Base-by-base conservation (phyloP, 35 echinoderm and acorn worm genomes). In the Lytechinus variegatus region DNA sequence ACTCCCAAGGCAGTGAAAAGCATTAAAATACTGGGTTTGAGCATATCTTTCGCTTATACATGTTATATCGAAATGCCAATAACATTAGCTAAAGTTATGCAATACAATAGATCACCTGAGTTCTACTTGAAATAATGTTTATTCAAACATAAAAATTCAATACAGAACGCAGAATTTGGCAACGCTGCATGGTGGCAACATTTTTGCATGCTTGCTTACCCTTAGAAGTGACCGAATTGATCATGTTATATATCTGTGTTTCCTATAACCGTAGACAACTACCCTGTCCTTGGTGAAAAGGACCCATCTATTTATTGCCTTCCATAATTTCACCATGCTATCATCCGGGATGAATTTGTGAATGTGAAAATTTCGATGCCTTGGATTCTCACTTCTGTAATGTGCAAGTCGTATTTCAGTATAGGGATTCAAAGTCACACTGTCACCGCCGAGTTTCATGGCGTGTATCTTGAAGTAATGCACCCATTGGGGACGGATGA, bases 391-490 rank as follows among this genome's bases (percentile, higher is more conserved):
- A 51, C 96, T 97, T 56, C 98, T 95, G 86, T 99, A 99, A 61
- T 99, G 98, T 10, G 95, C 96, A 29, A 99, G 95, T 28, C 98
- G 95, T 53, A 99, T 71, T 28, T 99, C 98, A 89, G 87, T 91
- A 53, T 94, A 72, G n/a, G 98, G 98, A 89, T 99, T 93, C 53
- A 99, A 86, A 0, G 98, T 97, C 3, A 97, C 44, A 10, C 96
- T 99, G 27, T 99, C 97, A 10, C 98, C 97, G 55, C 98, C 98
- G 9, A 99, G 60, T 94, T 99, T 99, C 4, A 99, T 95, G 16
- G 96, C 97, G 86, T 99, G 98, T 10, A 99, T 99, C 92, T 99
- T 99, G 87, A 95, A 99, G 94, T 99, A 97, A 92, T 99, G 98
- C 3, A 99, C 95, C 27, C 94, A 95, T 27, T 95, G 87, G 55